These are phyloP conservation scores for Trachops cirrhosus DNA, from an alignment of 2,797 vertebrate genomes.

Conservation along the genomic window DNA sequence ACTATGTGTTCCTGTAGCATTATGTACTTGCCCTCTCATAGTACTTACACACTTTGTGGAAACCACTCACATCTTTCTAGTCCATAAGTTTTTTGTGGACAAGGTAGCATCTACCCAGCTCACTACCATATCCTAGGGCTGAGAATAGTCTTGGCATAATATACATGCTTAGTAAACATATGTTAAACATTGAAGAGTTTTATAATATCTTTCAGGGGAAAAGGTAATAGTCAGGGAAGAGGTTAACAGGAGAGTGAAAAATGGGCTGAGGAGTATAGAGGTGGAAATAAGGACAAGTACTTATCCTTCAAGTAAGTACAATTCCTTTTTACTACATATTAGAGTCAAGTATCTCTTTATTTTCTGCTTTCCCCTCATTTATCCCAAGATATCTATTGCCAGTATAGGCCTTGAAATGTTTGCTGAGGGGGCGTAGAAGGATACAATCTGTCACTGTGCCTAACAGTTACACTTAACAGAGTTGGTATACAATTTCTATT, in stretches of 20 bases:
- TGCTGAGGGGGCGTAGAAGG: not conserved
- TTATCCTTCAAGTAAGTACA: not conserved
- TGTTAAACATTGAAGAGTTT: not conserved
- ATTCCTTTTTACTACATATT: not conserved
- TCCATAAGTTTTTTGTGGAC: not conserved
- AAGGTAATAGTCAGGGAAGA: not conserved
- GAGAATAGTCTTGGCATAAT: not conserved
- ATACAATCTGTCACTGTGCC: not conserved
- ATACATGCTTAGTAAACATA: not conserved
- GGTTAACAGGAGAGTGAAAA: not conserved
- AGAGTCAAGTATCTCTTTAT: not conserved
- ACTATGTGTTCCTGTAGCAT: not conserved
- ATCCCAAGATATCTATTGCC: not conserved
- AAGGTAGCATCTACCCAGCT: not conserved
- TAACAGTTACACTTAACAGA: not conserved
- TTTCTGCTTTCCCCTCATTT: not conserved
- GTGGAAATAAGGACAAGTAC: not conserved
- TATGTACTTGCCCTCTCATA: not conserved
- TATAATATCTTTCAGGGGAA: not conserved
- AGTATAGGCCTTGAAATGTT: not conserved
- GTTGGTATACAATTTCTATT: not conserved
- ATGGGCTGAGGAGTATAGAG: not conserved
- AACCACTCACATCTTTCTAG: not conserved
- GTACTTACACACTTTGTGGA: not conserved
- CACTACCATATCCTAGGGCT: not conserved